A percentile compares a stretch with the other conserved stretches of the same genome.
Conservation (phyloP, 2,888 invertebrate genomes). For the Ernsta delagoae region DNA sequence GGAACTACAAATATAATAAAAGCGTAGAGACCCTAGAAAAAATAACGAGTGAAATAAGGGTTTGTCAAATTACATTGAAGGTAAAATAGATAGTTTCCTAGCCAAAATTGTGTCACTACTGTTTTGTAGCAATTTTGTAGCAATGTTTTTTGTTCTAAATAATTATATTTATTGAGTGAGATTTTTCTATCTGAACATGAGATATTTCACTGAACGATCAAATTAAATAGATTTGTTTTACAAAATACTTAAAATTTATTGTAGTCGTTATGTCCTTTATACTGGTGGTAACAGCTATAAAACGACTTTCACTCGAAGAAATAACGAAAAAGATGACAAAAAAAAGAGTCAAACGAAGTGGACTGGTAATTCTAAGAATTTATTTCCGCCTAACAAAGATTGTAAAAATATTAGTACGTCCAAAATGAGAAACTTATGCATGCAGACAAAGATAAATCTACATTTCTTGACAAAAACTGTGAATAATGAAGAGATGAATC, state of each 20-base stretch:
- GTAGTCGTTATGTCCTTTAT: neutral
- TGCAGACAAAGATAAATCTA: constrained; percentile 18
- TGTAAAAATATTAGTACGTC: constrained; percentile 14
- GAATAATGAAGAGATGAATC: constrained; percentile 16
- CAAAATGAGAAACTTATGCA: constrained; percentile 17
- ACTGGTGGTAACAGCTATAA: constrained; percentile 4
- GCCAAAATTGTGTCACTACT: too few species aligned
- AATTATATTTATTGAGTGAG: too few species aligned
- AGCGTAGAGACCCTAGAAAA: constrained; percentile 50
- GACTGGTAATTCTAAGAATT: constrained; percentile 10
- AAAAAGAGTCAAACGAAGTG: neutral
- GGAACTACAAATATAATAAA: constrained; percentile 54
- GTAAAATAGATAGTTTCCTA: neutral
- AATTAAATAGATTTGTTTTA: neutral
- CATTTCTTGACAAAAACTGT: constrained; percentile 21
- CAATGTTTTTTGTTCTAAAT: too few species aligned
- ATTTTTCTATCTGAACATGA: too few species aligned
- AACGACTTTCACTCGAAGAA: constrained; percentile 5
- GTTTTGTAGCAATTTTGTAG: too few species aligned
- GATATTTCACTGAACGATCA: too few species aligned
- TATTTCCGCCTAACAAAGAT: constrained; percentile 13
- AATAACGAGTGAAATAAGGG: constrained; percentile 39
- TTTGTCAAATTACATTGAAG: neutral
- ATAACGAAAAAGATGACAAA: neutral
- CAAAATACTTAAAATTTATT: neutral